These are phyloP conservation scores for Epizoanthus stellaris DNA, from an alignment of 92 coral and sea anemone genomes.

Conservation along the genomic window DNA sequence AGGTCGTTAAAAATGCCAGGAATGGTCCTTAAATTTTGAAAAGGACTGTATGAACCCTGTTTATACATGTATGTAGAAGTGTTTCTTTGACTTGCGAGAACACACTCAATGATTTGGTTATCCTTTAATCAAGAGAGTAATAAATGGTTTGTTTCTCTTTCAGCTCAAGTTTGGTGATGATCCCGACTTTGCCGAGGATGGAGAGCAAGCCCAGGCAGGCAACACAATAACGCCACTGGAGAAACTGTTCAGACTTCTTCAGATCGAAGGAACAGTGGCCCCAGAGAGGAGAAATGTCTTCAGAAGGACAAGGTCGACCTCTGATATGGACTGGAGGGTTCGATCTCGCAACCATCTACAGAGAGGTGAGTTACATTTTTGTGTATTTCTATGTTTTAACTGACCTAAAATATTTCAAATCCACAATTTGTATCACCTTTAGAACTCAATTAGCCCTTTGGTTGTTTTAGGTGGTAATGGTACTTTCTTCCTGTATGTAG, in stretches of 20 bases:
- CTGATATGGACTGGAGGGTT: constrained; percentile 31
- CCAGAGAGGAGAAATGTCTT: constrained; percentile 12
- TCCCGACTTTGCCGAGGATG: constrained; percentile 47
- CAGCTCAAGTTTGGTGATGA: constrained; percentile 68
- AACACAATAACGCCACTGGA: constrained; percentile 35
- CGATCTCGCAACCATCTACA: background rate
- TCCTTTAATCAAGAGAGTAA: background rate
- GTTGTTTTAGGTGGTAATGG: too few species aligned
- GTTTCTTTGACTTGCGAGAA: too few species aligned
- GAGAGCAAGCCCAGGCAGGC: constrained; percentile 3
- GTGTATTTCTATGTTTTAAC: too few species aligned
- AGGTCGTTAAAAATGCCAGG: too few species aligned
- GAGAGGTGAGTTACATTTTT: constrained; percentile 6
- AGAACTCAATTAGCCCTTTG: too few species aligned
- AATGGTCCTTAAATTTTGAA: too few species aligned
- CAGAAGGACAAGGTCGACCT: constrained; percentile 20
- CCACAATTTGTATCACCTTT: too few species aligned
- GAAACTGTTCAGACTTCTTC: constrained; percentile 52
- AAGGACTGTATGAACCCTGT: too few species aligned
- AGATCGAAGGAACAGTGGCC: constrained; percentile 1
- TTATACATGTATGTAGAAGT: too few species aligned
- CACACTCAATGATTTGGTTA: too few species aligned
- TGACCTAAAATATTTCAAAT: too few species aligned
- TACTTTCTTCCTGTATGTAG: too few species aligned
- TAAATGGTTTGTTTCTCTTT: background rate